Percentiles rank a stretch among this genome's conserved stretches.
These are phyloP conservation scores for Babyrousa celebensis DNA, from an alignment of 2,797 vertebrate genomes.

Conservation along the genomic window DNA sequence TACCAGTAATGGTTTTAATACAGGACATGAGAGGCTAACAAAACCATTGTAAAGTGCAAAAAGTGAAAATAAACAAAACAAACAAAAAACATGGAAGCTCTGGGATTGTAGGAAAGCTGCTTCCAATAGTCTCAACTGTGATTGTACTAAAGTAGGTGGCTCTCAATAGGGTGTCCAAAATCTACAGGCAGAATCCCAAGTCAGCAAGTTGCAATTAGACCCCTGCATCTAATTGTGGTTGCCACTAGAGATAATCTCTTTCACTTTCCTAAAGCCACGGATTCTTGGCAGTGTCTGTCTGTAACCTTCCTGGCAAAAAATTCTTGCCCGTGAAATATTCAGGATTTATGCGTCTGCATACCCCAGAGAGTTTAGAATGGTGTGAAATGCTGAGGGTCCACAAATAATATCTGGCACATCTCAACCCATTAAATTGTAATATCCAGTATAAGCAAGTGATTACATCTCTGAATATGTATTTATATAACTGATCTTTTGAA, in stretches of 20 bases:
- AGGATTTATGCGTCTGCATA: background rate
- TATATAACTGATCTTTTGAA: conserved; percentile 45
- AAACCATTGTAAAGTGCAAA: background rate
- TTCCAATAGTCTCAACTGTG: background rate
- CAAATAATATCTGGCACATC: background rate
- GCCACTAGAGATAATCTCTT: background rate
- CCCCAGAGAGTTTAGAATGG: background rate
- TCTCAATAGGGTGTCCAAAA: background rate
- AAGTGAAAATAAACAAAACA: background rate
- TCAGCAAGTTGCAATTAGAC: background rate
- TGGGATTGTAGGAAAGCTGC: too few relatives aligned
- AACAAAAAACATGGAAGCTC: background rate
- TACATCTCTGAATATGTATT: conserved; percentile 53
- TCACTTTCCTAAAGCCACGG: background rate
- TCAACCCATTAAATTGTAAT: background rate
- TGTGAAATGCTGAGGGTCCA: background rate
- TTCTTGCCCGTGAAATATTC: background rate
- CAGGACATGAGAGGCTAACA: background rate
- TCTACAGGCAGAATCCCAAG: background rate
- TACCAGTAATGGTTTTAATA: background rate
- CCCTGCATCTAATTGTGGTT: background rate
- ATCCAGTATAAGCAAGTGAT: conserved; percentile 32
- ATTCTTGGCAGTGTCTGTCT: background rate
- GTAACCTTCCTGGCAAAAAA: background rate
- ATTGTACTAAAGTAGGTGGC: background rate